Conservation (phyloP, 2,113 vertebrate genomes). For the Illadopsis cleaveri region DNA sequence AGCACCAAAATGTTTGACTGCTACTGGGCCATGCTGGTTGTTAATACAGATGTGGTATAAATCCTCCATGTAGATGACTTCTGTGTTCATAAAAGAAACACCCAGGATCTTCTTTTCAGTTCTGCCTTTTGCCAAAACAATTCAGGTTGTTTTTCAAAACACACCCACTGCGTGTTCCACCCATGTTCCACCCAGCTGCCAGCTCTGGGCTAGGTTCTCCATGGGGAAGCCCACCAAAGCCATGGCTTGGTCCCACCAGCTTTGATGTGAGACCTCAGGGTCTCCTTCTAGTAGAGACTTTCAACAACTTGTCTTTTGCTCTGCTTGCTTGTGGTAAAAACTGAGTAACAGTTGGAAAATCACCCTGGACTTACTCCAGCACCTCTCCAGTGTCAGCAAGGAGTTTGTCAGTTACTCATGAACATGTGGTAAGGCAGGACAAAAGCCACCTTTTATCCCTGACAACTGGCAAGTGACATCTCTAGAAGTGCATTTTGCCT, state of each 20-base stretch:
- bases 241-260: background rate
- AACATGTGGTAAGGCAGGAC: background rate
- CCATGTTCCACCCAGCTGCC: background rate
- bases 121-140: background rate
- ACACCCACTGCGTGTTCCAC: rapidly evolving
- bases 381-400: background rate
- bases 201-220: background rate
- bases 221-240: background rate
- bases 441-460: background rate
- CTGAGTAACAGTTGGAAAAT: background rate
- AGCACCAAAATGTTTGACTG: background rate
- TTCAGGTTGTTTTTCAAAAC: background rate
- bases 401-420: background rate
- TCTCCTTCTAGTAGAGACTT: background rate
- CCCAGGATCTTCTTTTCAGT: background rate
- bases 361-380: background rate
- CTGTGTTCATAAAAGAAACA: background rate
- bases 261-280: background rate
- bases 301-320: background rate
- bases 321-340: background rate
- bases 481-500: background rate
- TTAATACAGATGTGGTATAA: background rate
- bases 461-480: background rate
- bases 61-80: background rate
- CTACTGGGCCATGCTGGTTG: background rate